Base-by-base conservation (phyloP, 2,888 invertebrate genomes). In the Microplitis manilae region DNA sequence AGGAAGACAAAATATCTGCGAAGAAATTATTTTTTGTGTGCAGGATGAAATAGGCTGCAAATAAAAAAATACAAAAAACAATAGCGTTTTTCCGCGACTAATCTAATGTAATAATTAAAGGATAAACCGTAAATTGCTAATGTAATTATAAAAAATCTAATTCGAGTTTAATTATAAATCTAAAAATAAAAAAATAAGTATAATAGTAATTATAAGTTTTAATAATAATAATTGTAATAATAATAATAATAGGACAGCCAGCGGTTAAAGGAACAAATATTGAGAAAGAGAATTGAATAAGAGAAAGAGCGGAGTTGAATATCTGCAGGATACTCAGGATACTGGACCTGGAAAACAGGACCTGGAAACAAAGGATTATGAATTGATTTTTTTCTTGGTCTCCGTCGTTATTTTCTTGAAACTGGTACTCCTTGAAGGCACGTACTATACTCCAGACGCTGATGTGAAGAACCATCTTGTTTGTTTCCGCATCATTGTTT, bases 311-410 rank as follows among this genome's bases (percentile, higher is more conserved):
- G 87, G 87, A 88, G 87, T 87, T 85, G 85, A 86, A 39, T 75
- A 77, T 88, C 88, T 88, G 88, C 88, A 88, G 89, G 88, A 89
- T 87, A 84, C 87, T 87, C 86, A 84, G 83, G 87, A 87, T 86
- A 86, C 88, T 89, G 88, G 89, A 86, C 89, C 89, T 89, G 89
- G 89, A 89, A 87, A 83, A 84, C 89, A 90, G 89, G 89, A 89
- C 89, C 90, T 89, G 89, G 90, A 89, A 90, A 89, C 85, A 89
- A 90, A 89, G 89, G 90, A 88, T 88, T 90, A 89, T 87, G 85
- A 86, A 84, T 82, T 84, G 50, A 50, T 84, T 85, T 84, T 78
- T 39, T 84, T 78, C 76, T 30, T 30, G 2, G 73, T 70, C 65
- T 70, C 38, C 77, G 61, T 68, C 39, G 60, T 59, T 62, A 41